Conservation (phyloP, 92 coral and sea anemone species). For the Chrysogorgia sp. region DNA sequence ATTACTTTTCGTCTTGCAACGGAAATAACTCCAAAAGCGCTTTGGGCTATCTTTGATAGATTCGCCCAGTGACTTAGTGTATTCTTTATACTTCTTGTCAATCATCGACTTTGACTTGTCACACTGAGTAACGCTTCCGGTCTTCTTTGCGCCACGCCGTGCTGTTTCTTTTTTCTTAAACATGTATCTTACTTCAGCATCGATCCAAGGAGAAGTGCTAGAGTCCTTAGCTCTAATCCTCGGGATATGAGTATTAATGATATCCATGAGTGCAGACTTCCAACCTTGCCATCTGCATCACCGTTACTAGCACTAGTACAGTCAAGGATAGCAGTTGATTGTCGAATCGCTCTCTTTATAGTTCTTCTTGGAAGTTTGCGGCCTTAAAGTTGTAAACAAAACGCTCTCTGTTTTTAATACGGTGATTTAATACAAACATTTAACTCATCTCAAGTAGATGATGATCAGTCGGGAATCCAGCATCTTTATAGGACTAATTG, state of each 20-base stretch:
- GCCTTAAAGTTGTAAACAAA: slow-evolving; percentile 42
- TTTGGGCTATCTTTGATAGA: slow-evolving; percentile 46
- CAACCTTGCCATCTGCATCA: slow-evolving; percentile 34
- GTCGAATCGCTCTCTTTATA: slow-evolving; percentile 13
- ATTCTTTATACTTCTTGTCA: slow-evolving; percentile 33
- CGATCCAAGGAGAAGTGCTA: slow-evolving; percentile 59
- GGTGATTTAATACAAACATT: slow-evolving; percentile 24
- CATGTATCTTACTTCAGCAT: slow-evolving; percentile 38
- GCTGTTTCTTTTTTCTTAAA: slow-evolving; percentile 54
- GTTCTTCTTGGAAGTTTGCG: slow-evolving; percentile 14
- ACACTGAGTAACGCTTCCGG: neutral
- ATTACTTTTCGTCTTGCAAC: slow-evolving; percentile 38
- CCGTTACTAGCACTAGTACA: neutral
- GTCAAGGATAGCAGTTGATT: neutral
- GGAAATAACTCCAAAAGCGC: slow-evolving; percentile 45
- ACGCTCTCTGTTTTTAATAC: slow-evolving; percentile 34
- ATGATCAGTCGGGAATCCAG: slow-evolving; percentile 35
- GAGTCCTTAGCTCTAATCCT: neutral
- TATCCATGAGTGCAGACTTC: slow-evolving; percentile 6
- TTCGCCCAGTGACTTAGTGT: slow-evolving; percentile 44
- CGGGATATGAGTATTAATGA: slow-evolving; percentile 21
- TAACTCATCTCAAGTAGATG: slow-evolving; percentile 41
- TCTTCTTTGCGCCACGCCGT: slow-evolving; percentile 22
- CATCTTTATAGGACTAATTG: slow-evolving; percentile 37
- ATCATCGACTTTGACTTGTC: slow-evolving; percentile 23